Evolutionary conservation across 2,888 invertebrate species (phyloP).

Genomic region (Sphaeridia pumilis): DNA sequence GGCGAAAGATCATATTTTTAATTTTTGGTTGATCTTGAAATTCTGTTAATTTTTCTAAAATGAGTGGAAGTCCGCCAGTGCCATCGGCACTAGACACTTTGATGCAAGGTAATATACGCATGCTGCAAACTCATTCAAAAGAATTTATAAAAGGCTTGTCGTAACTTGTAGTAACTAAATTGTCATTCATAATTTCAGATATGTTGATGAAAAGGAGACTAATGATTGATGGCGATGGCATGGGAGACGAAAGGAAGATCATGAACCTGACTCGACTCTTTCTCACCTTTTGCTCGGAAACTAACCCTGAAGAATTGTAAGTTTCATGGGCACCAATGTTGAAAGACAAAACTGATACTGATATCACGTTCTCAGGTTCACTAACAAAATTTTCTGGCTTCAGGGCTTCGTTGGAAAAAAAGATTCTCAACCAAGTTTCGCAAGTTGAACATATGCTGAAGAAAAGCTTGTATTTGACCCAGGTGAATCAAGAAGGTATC

Average conservation of each 20-base stretch:
- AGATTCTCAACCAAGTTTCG: constrained; percentile 67
- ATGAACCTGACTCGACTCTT: constrained; percentile 67
- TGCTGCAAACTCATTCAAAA: too few relatives aligned
- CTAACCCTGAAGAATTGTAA: constrained; percentile 9
- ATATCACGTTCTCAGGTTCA: neutral
- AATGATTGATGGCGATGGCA: constrained; percentile 92
- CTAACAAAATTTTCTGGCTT: constrained; percentile 31
- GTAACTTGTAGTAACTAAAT: neutral
- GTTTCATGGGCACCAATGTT: neutral
- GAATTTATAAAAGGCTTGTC: neutral
- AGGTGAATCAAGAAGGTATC: constrained; percentile 73
- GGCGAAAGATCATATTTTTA: too few relatives aligned
- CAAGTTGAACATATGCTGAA: constrained; percentile 79
- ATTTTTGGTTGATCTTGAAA: too few relatives aligned
- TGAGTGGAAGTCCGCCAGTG: neutral
- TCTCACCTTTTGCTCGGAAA: constrained; percentile 8
- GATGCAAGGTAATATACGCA: neutral
- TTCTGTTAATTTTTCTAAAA: neutral
- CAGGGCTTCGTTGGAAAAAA: constrained; percentile 60
- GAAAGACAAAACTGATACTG: neutral
- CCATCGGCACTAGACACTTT: neutral
- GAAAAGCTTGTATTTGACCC: constrained; percentile 64
- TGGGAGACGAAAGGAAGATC: constrained; percentile 83
- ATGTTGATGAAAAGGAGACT: constrained; percentile 84
- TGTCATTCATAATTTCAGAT: constrained; percentile 54